Conservation (phyloP, 92 coral and sea anemone species). For the Epizoanthus rinbou region DNA sequence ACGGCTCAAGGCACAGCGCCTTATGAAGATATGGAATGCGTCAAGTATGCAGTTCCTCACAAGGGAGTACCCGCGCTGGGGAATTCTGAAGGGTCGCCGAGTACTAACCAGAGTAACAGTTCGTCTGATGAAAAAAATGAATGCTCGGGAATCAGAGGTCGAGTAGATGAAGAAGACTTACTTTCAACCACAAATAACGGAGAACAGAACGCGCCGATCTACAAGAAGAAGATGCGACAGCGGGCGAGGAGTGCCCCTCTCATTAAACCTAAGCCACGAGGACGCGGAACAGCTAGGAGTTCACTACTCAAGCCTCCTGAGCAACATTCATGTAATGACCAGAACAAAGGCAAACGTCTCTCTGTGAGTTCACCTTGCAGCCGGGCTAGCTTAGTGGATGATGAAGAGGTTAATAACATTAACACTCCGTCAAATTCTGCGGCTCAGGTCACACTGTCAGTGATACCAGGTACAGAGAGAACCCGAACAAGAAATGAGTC, state of each 20-base stretch:
- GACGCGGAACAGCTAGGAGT: background rate
- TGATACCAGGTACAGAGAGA: slow-evolving; percentile 2
- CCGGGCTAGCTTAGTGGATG: background rate
- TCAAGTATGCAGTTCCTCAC: background rate
- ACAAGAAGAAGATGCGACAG: background rate
- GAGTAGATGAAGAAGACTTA: background rate
- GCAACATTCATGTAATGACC: background rate
- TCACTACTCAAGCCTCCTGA: background rate
- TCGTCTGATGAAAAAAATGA: too few relatives aligned
- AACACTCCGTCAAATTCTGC: background rate
- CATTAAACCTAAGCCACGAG: slow-evolving; percentile 8
- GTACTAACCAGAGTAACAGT: too few relatives aligned
- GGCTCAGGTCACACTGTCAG: background rate
- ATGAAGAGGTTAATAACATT: too few relatives aligned
- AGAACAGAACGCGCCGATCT: background rate
- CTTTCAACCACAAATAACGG: background rate
- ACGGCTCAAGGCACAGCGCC: slow-evolving; percentile 1
- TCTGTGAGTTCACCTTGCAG: background rate
- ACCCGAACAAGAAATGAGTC: slow-evolving; percentile 15
- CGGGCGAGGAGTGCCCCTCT: slow-evolving; percentile 15
- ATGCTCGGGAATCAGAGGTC: background rate
- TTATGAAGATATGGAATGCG: slow-evolving; percentile 24
- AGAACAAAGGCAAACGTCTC: slow-evolving; percentile 3
- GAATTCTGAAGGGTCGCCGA: too few relatives aligned
- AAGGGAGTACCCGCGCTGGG: background rate